Evolutionary conservation across 2,888 invertebrate genomes (phyloP).

Genomic region (Mechanitis messenoides): DNA sequence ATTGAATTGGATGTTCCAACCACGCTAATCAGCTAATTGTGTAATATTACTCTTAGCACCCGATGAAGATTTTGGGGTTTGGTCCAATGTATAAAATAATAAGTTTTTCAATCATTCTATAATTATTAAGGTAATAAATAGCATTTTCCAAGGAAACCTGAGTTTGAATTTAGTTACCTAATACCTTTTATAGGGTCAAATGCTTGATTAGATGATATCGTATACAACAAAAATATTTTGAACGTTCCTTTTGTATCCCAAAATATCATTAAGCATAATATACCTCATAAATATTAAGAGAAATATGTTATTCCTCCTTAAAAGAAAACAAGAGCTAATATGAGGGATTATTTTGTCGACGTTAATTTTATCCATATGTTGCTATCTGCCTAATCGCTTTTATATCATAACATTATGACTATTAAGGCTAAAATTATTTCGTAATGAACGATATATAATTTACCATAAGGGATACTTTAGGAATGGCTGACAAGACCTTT

Average conservation of each 20-base stretch:
- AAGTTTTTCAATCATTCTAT: neutral
- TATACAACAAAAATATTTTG: no score
- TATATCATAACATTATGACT: slow-evolving; percentile 16
- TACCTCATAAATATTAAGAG: slow-evolving; percentile 12
- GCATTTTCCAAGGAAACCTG: no score
- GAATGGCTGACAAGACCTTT: neutral
- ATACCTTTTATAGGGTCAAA: no score
- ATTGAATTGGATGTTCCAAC: slow-evolving; percentile 58
- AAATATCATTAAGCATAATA: slow-evolving; percentile 1
- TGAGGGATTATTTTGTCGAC: slow-evolving; percentile 3
- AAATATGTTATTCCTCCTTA: slow-evolving; percentile 7
- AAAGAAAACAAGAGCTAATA: neutral
- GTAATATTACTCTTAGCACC: slow-evolving; percentile 53
- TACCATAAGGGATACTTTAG: neutral
- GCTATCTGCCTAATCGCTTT: slow-evolving; percentile 25
- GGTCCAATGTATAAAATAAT: neutral
- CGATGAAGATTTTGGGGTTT: slow-evolving; percentile 33
- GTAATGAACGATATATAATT: slow-evolving; percentile 3
- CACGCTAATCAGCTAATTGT: slow-evolving; percentile 62
- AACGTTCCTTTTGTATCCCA: neutral
- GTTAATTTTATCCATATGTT: slow-evolving; percentile 26
- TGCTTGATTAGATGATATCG: no score
- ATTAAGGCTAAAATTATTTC: slow-evolving; percentile 8
- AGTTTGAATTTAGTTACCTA: no score
- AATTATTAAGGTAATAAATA: no score